Conservation (phyloP, 2,113 vertebrate species). For the Dicaeum eximium region DNA sequence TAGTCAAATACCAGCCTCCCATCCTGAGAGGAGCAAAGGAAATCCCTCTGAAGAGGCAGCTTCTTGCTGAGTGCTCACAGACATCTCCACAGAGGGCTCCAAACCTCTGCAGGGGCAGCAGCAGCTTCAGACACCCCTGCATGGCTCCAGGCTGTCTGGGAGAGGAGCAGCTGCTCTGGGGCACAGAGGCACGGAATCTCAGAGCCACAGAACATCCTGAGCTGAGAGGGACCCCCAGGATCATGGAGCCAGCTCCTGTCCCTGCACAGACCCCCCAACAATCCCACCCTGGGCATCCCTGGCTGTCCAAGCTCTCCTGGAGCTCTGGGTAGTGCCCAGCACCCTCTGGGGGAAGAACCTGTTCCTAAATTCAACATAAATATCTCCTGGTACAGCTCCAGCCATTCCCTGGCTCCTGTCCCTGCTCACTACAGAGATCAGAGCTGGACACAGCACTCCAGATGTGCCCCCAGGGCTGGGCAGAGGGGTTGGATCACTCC, state of each 20-base stretch:
- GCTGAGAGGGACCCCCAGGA: neutral
- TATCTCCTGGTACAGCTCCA: rapidly evolving
- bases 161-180: neutral
- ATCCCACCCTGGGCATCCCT: neutral
- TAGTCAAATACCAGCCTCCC: conserved; percentile 62
- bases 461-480: neutral
- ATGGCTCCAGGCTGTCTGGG: rapidly evolving
- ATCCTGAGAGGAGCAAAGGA: conserved; percentile 53
- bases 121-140: neutral
- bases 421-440: neutral
- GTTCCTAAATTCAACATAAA: rapidly evolving
- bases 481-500: rapidly evolving
- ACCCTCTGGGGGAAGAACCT: neutral
- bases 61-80: neutral
- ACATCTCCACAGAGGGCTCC: neutral
- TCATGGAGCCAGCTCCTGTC: rapidly evolving
- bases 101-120: neutral
- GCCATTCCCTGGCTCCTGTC: rapidly evolving
- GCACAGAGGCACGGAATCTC: rapidly evolving
- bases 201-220: neutral
- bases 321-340: neutral
- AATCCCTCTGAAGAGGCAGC: neutral
- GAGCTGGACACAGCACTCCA: neutral
- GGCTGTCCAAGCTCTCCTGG: neutral
- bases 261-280: neutral